Evolutionary conservation across 2,113 vertebrate species (phyloP).

Genomic region (Craseonycteris thonglongyai): DNA sequence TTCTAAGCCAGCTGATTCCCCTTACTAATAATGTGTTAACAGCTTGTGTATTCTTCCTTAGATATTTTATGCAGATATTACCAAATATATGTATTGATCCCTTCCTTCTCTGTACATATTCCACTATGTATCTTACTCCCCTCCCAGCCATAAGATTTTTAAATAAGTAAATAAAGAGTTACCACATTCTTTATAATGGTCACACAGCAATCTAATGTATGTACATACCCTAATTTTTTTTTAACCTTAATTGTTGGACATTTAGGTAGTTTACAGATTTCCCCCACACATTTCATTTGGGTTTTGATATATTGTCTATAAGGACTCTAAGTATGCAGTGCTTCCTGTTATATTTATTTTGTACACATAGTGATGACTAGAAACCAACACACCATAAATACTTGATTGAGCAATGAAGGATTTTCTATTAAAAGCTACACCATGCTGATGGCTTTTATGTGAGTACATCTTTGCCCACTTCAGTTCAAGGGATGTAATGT

Average conservation of each 20-base stretch:
- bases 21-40: neutral
- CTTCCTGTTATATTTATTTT: neutral
- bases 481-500: neutral
- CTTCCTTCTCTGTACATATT: neutral
- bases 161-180: neutral
- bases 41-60: neutral
- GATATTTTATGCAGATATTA: neutral
- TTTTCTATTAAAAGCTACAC: slow-evolving; percentile 1
- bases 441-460: neutral
- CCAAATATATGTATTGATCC: neutral
- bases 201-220: neutral
- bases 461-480: neutral
- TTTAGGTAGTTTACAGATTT: neutral
- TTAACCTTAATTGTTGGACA: neutral
- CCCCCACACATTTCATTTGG: neutral
- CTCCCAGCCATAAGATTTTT: neutral
- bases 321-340: neutral
- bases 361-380: neutral
- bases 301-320: neutral
- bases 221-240: neutral
- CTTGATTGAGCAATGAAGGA: neutral
- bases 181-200: neutral
- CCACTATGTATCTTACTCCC: neutral
- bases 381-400: neutral
- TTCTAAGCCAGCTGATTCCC: neutral